phyloP scores from a whole-genome alignment of 2,888 invertebrate genomes.

The Palloptera scutellata region DNA sequence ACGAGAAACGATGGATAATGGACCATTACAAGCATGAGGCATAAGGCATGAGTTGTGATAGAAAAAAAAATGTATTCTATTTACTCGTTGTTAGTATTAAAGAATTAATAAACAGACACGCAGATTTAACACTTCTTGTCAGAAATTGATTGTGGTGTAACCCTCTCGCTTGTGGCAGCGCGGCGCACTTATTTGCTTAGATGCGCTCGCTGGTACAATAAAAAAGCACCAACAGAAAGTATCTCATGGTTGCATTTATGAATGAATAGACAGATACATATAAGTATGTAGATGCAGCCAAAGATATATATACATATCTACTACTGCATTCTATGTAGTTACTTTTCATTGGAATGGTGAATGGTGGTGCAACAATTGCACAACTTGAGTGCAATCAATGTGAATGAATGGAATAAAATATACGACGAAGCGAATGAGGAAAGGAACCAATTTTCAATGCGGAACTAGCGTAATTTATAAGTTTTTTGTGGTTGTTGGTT shows the following conservation, averaged over 20 bases:
- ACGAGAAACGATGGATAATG: slow-evolving; percentile 15
- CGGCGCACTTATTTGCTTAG: too few species aligned
- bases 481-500: not conserved
- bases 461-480: slow-evolving; percentile 44
- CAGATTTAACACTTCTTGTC: slow-evolving; percentile 64
- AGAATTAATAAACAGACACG: slow-evolving; percentile 39
- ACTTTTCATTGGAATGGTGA: not conserved
- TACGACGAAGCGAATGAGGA: slow-evolving; percentile 43
- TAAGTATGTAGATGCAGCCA: too few species aligned
- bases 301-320: too few species aligned
- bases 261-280: not conserved
- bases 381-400: not conserved
- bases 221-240: too few species aligned
- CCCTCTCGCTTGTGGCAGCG: slow-evolving; percentile 11
- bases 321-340: not conserved
- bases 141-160: slow-evolving; percentile 55
- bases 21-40: not conserved
- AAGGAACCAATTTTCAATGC: slow-evolving; percentile 53
- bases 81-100: slow-evolving; percentile 1
- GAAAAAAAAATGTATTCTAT: too few species aligned
- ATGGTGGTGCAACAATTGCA: not conserved
- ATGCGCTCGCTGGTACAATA: too few species aligned
- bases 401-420: not conserved
- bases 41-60: too few species aligned
- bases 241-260: slow-evolving; percentile 3